Evolutionary conservation across 1,140 invertebrate genomes (phyloP).

Genomic region (Atta cephalotes): DNA sequence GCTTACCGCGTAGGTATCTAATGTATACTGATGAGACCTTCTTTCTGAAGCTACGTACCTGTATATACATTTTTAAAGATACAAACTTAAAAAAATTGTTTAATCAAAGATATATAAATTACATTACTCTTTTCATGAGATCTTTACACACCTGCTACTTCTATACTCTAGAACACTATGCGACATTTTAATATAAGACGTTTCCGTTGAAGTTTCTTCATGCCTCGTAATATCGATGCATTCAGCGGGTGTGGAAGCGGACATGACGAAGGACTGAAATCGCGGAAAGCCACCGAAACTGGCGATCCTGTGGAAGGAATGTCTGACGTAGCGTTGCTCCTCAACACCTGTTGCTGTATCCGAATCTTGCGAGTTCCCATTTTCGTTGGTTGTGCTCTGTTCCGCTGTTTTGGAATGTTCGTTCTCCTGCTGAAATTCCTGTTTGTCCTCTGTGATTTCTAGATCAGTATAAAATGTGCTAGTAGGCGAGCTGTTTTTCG

Average conservation of each 20-base stretch:
- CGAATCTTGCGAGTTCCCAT: constrained; percentile 82
- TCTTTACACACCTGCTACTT: constrained; percentile 80
- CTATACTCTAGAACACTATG: constrained; percentile 84
- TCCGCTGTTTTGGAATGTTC: constrained; percentile 75
- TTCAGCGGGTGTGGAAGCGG: constrained; percentile 78
- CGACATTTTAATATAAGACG: constrained; percentile 81
- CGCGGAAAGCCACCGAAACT: constrained; percentile 82
- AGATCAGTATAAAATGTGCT: constrained; percentile 85
- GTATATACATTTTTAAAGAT: constrained; percentile 14
- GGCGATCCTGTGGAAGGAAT: constrained; percentile 82
- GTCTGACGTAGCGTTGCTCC: constrained; percentile 79
- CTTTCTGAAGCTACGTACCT: constrained; percentile 82
- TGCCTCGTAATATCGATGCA: constrained; percentile 72
- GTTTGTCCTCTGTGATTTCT: constrained; percentile 73
- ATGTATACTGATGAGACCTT: constrained; percentile 77
- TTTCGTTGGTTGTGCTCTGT: constrained; percentile 77
- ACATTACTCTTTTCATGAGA: neutral
- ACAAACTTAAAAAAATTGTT: neutral
- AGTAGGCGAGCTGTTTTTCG: constrained; percentile 79
- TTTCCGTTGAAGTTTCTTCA: constrained; percentile 79
- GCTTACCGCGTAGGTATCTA: constrained; percentile 81
- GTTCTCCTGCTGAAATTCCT: constrained; percentile 56
- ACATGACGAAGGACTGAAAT: constrained; percentile 84
- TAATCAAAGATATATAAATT: neutral
- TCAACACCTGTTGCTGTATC: constrained; percentile 76